These are phyloP conservation scores for Pyrrhosoma nymphula DNA, from an alignment of 2,888 invertebrate species.

Conservation along the genomic window DNA sequence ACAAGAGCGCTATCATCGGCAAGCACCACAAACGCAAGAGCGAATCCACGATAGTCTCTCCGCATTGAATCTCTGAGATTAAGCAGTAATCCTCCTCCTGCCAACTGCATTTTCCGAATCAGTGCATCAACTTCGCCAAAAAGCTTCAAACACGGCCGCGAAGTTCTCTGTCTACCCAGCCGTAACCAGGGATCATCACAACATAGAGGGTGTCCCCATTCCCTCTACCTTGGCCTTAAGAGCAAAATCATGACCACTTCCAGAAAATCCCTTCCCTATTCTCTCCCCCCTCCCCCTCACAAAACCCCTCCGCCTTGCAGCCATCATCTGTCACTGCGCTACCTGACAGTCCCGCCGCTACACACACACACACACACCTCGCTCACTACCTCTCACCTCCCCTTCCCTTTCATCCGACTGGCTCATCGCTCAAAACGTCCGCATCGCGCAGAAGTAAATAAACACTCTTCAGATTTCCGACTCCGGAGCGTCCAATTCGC, in stretches of 20 bases:
- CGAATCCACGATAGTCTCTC: neutral
- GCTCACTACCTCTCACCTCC: neutral
- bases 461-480: conserved; percentile 28
- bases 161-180: neutral
- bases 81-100: neutral
- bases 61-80: neutral
- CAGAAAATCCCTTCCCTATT: neutral
- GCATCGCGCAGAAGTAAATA: conserved; percentile 32
- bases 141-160: neutral
- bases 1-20: neutral
- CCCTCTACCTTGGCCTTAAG: too few species aligned
- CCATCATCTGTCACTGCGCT: neutral
- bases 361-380: neutral
- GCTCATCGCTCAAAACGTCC: conserved; percentile 36
- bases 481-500: conserved; percentile 27
- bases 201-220: too few species aligned
- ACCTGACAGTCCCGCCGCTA: conserved; percentile 17
- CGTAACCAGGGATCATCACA: neutral
- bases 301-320: neutral
- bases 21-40: neutral
- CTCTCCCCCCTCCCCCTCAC: neutral
- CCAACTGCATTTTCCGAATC: neutral
- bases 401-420: neutral
- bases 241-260: too few species aligned
- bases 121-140: neutral